Evolutionary conservation across 2,113 vertebrate genomes (phyloP), one percentile per base, ranked within the genome.

Genomic region (Tapirus terrestris): DNA sequence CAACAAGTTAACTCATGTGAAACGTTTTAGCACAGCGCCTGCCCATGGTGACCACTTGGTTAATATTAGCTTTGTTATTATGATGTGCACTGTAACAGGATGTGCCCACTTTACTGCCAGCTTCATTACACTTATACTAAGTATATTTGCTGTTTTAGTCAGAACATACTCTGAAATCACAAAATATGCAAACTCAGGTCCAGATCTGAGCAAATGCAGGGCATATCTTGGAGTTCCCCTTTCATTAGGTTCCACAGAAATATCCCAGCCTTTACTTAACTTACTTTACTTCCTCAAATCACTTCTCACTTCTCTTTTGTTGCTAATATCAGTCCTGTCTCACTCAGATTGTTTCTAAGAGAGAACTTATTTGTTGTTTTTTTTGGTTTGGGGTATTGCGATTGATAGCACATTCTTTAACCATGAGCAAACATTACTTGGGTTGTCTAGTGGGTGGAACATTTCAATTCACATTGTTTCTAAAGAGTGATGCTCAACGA

Each of bases 221-320:
- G 29, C 90, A 16, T 88, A 61, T 88, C 84, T 91, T 80, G 96
- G 98, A 98, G 91, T 98, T 98, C 96, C 98, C 98, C 98, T 96
- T 98, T 98, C 85, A 97, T 94, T 48, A 25, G 56, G 20, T 91
- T 97, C 90, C 96, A 92, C 83, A 72, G 96, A 98, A 97, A 94
- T 96, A 96, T 98, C 95, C 93, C 92, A 96, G 87, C 68, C 97
- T 96, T 95, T 82, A 92, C 93, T 95, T 21, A 94, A 97, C 84
- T 94, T 45, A 0, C 93, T 98, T 98, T 97, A 98, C 98, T 98
- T 98, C 98, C 98, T 98, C 98, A 98, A 98, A 98, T 81, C 94
- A 94, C 98, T 75, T 98, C 90, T 98, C 98, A 98, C 98, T 99
- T 98, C 98, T 93, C 53, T 73, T 98, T 98, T 94, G 48, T 83